Conservation (phyloP, 2,888 invertebrate species). For the Agonopterix alstromeriana region DNA sequence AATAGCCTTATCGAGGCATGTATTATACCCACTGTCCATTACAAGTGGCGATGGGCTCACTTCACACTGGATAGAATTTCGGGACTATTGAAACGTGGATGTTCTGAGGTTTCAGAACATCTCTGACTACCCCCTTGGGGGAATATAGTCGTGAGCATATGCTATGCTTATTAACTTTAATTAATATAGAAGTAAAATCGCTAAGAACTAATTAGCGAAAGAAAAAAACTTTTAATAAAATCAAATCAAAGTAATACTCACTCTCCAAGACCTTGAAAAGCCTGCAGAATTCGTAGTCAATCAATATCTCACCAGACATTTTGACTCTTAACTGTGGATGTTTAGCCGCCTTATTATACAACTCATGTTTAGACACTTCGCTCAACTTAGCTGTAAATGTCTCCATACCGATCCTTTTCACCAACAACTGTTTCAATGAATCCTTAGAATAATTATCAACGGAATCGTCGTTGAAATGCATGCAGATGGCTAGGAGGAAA, state of each 20-base stretch:
- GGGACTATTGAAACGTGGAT: too few species aligned
- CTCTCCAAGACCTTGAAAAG: conserved; percentile 90
- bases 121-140: too few species aligned
- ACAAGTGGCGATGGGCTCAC: too few species aligned
- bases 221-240: too few species aligned
- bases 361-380: conserved; percentile 92
- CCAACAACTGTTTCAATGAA: conserved; percentile 85
- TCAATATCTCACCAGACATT: conserved; percentile 84
- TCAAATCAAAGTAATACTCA: conserved; percentile 40
- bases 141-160: too few species aligned
- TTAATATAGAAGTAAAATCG: too few species aligned
- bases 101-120: too few species aligned
- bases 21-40: too few species aligned
- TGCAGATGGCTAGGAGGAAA: conserved; percentile 93
- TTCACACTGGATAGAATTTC: too few species aligned
- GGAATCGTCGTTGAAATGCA: conserved; percentile 91
- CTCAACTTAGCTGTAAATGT: conserved; percentile 89
- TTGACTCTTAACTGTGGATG: conserved; percentile 92
- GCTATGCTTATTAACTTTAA: too few species aligned
- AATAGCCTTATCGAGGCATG: too few species aligned
- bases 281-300: conserved; percentile 97
- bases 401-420: conserved; percentile 90
- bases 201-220: too few species aligned
- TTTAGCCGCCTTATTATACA: conserved; percentile 94
- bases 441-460: conserved; percentile 83